Evolutionary conservation across 2,797 vertebrate species (phyloP), one percentile per base, ranked within the genome.

Genomic region (Sardinella longiceps): DNA sequence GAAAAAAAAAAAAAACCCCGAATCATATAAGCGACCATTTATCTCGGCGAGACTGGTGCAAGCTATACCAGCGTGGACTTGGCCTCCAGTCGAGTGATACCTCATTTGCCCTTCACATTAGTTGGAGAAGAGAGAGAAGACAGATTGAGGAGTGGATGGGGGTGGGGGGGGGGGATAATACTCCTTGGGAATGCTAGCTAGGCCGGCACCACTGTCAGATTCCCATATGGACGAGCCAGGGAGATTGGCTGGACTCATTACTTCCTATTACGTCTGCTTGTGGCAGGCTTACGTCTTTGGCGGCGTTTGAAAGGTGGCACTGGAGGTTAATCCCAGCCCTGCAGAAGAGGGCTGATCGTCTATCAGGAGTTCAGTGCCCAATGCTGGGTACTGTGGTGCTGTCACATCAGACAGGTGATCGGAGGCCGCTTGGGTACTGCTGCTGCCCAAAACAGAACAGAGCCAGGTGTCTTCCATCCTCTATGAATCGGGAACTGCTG

Each of bases 291-390:
- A 5, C 46, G 93, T 92, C 90, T 93, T 93, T 86, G 87, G 91
- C 85, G 88, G 92, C 92, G 92, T 92, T 93, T 95, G 92, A 94
- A 94, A 95, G 94, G 93, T 94, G 93, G 90, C 91, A 92, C 89
- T 88, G 11, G 92, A 93, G 94, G 92, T 95, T 95, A 95, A 95
- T 95, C 93, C 93, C 91, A 12, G 46, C 28, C 58, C 84, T 33
- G 82, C 87, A 90, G 93, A 88, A 93, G 87, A 91, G 88, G 93
- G 91, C 90, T 87, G 56, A 83, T 80, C 28, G 90, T 80, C 88
- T 91, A 90, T 90, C 86, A 86, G 85, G 88, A 91, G 88, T 92
- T 90, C n/a, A n/a, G n/a, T 89, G 91, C 90, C 89, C 87, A 89
- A 10, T 48, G 46, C 46, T n/a, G n/a, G n/a, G n/a, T n/a, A n/a